These are phyloP conservation scores for Lamproptera curius DNA, from an alignment of 2,888 invertebrate genomes.

Conservation along the genomic window DNA sequence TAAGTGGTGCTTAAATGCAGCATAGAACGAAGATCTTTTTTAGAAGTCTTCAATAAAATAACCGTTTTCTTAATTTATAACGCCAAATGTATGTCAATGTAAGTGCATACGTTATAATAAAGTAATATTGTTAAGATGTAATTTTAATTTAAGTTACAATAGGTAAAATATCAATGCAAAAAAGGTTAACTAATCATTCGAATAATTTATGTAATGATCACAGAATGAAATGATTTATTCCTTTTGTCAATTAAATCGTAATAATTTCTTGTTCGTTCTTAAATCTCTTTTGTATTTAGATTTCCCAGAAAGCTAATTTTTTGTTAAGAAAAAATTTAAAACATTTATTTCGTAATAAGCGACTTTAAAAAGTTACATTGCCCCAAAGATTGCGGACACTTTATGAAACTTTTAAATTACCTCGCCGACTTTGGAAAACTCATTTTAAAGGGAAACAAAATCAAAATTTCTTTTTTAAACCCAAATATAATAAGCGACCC, in stretches of 20 bases:
- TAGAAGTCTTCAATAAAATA: neutral
- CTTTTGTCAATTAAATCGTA: too few species aligned
- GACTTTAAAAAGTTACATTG: constrained; percentile 15
- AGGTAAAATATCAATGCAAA: too few species aligned
- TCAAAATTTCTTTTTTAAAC: constrained; percentile 6
- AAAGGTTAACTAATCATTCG: too few species aligned
- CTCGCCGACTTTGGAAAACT: constrained; percentile 5
- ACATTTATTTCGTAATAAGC: constrained; percentile 11
- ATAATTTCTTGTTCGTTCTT: too few species aligned
- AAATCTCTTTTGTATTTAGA: too few species aligned
- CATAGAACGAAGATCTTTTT: constrained; percentile 8
- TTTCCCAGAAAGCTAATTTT: too few species aligned
- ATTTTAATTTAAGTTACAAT: too few species aligned
- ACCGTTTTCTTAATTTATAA: neutral
- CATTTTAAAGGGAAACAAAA: constrained; percentile 12
- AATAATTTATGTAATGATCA: too few species aligned
- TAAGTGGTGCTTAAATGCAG: constrained; percentile 13
- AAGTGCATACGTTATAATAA: too few species aligned
- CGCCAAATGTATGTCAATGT: too few species aligned
- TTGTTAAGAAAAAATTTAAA: constrained; percentile 8
- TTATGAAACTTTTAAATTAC: constrained; percentile 15
- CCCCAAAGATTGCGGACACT: constrained; percentile 10
- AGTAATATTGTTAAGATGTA: too few species aligned
- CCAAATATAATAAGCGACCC: constrained; percentile 1
- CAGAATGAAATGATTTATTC: too few species aligned